These are phyloP conservation scores for Hyles vespertilio DNA, from an alignment of 1,140 invertebrate species.

Conservation along the genomic window DNA sequence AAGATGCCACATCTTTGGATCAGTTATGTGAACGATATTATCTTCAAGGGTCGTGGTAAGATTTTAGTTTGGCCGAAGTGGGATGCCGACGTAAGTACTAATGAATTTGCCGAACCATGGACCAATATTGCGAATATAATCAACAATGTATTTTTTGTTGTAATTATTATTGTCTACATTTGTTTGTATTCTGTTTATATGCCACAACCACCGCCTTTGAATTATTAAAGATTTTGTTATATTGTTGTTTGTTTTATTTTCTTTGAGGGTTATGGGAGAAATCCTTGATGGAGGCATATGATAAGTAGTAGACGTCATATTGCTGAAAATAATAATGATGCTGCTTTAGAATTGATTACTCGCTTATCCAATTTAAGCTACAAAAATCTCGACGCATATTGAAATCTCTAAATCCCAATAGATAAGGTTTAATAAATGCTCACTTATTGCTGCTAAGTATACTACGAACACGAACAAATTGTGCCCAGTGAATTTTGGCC, in stretches of 20 bases:
- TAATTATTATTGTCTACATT: conserved; percentile 15
- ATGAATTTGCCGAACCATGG: conserved; percentile 11
- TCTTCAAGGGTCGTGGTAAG: conserved; percentile 14
- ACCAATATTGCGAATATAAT: conserved; percentile 17
- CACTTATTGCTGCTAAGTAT: not conserved
- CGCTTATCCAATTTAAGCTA: no score
- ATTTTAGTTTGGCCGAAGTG: conserved; percentile 8
- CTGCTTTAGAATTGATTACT: no score
- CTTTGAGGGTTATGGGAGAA: no score
- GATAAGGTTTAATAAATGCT: not conserved
- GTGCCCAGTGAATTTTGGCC: conserved; percentile 3
- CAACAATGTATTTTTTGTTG: conserved; percentile 8
- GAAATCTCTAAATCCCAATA: no score
- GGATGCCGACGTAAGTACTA: conserved; percentile 5
- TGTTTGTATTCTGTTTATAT: conserved; percentile 12
- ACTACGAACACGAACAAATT: conserved; percentile 8
- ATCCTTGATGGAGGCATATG: no score
- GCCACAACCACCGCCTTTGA: conserved; percentile 16
- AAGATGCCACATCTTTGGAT: conserved; percentile 20
- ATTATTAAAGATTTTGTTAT: conserved; percentile 2
- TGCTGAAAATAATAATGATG: no score
- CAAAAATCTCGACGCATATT: no score
- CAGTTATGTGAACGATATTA: conserved; percentile 18
- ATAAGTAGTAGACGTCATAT: no score
- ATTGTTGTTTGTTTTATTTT: no score